These are phyloP conservation scores for Taphrorychus bicolor DNA, from an alignment of 2,888 invertebrate genomes.

Conservation along the genomic window DNA sequence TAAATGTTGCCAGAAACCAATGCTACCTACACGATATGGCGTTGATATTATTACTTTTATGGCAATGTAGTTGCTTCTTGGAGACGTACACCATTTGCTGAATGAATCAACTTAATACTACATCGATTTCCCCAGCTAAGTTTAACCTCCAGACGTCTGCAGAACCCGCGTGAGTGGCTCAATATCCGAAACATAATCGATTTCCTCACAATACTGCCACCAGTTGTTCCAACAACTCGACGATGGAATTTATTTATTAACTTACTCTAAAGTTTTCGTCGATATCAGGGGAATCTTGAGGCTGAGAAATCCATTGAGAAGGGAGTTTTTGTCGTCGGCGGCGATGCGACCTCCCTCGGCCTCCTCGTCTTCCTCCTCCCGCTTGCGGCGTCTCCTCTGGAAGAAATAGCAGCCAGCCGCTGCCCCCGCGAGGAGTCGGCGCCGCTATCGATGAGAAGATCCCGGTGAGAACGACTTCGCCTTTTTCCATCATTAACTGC, in stretches of 20 bases:
- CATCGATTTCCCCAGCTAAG: too few species aligned
- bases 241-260: too few species aligned
- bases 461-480: conserved; percentile 70
- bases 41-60: too few species aligned
- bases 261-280: conserved; percentile 79
- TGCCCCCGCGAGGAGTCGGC: conserved; percentile 65
- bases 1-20: too few species aligned
- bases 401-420: conserved; percentile 65
- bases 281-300: conserved; percentile 77
- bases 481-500: conserved; percentile 75
- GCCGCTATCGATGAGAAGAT: conserved; percentile 70
- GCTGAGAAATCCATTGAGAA: conserved; percentile 72
- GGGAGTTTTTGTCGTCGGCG: conserved; percentile 64
- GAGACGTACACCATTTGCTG: too few species aligned
- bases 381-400: conserved; percentile 63
- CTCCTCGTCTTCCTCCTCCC: conserved; percentile 62
- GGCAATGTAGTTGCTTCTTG: too few species aligned
- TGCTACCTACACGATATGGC: too few species aligned
- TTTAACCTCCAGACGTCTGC: too few species aligned
- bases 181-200: too few species aligned
- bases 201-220: background rate
- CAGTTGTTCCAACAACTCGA: background rate
- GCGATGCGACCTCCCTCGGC: conserved; percentile 60
- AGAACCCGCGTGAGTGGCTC: too few species aligned
- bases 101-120: too few species aligned